Percentiles rank a stretch among this genome's conserved stretches.
These are phyloP conservation scores for Empis livida DNA, from an alignment of 2,888 invertebrate genomes.

Conservation along the genomic window DNA sequence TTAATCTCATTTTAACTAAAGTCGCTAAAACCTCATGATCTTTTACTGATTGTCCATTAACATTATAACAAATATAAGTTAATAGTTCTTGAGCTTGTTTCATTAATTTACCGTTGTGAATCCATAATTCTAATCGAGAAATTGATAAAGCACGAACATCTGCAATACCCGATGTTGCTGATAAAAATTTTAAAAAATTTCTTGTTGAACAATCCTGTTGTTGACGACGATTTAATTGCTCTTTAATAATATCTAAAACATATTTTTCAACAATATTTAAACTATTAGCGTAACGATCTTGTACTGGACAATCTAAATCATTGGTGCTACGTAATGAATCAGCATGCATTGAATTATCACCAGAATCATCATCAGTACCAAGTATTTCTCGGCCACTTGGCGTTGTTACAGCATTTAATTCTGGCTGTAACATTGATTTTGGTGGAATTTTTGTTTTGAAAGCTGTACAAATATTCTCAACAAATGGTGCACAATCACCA, in stretches of 20 bases:
- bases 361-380: conserved; percentile 40
- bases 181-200: conserved; percentile 74
- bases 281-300: conserved; percentile 41
- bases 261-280: conserved; percentile 49
- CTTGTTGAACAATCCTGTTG: conserved; percentile 78
- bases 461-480: conserved; percentile 68
- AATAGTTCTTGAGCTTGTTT: conserved; percentile 84
- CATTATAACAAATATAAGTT: conserved; percentile 83
- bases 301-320: conserved; percentile 37
- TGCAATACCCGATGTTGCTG: conserved; percentile 72
- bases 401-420: conserved; percentile 19
- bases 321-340: conserved; percentile 33
- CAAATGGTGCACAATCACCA: conserved; percentile 78
- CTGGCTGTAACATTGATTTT: conserved; percentile 15
- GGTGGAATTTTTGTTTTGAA: conserved; percentile 31
- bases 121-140: conserved; percentile 74
- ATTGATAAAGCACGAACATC: conserved; percentile 45
- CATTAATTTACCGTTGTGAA: conserved; percentile 90
- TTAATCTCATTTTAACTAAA: conserved; percentile 79
- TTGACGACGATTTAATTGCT: conserved; percentile 73
- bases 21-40: conserved; percentile 70
- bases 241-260: conserved; percentile 76
- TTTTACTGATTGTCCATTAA: conserved; percentile 50
- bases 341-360: conserved; percentile 30
- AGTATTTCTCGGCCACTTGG: conserved; percentile 12